Evolutionary conservation across 2,888 invertebrate species (phyloP).

Genomic region (Drosophila hamatofila): DNA sequence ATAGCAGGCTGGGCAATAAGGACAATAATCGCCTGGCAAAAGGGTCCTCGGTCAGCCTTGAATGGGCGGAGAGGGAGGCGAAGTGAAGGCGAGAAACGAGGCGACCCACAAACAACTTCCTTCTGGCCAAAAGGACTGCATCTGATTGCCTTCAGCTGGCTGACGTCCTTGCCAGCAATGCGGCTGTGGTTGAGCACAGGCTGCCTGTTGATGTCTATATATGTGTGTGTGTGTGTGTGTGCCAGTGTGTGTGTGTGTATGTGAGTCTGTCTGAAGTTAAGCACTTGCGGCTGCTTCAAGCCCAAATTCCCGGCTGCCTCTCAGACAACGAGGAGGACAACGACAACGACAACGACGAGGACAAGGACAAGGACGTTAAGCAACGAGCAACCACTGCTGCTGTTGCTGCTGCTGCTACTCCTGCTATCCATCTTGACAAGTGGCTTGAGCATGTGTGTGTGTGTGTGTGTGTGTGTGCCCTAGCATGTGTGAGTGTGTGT

Average conservation of each 20-base stretch:
- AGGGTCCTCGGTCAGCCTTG: slow-evolving; percentile 77
- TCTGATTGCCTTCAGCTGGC: slow-evolving; percentile 31
- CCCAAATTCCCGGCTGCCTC: slow-evolving; percentile 70
- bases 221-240: slow-evolving; percentile 35
- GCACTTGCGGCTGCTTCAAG: slow-evolving; percentile 81
- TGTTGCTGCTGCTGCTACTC: not conserved
- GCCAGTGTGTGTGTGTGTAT: slow-evolving; percentile 50
- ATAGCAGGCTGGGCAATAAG: slow-evolving; percentile 29
- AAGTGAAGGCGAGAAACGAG: slow-evolving; percentile 8
- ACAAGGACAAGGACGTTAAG: slow-evolving; percentile 26
- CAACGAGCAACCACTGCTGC: slow-evolving; percentile 10
- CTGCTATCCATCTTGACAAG: slow-evolving; percentile 79
- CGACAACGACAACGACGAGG: slow-evolving; percentile 10
- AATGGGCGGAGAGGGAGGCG: slow-evolving; percentile 41
- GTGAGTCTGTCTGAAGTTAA: slow-evolving; percentile 65
- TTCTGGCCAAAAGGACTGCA: slow-evolving; percentile 50
- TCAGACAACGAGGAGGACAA: slow-evolving; percentile 50
- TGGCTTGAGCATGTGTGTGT: slow-evolving; percentile 55
- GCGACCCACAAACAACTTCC: slow-evolving; percentile 80
- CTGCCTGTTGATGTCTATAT: slow-evolving; percentile 58
- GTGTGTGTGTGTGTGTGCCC: slow-evolving; percentile 14
- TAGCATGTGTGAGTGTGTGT: slow-evolving; percentile 13
- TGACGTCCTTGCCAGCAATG: slow-evolving; percentile 76
- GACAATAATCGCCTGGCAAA: slow-evolving; percentile 61
- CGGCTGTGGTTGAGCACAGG: slow-evolving; percentile 73